Evolutionary conservation across 2,888 invertebrate species (phyloP).

Genomic region (Phyllotreta striolata): DNA sequence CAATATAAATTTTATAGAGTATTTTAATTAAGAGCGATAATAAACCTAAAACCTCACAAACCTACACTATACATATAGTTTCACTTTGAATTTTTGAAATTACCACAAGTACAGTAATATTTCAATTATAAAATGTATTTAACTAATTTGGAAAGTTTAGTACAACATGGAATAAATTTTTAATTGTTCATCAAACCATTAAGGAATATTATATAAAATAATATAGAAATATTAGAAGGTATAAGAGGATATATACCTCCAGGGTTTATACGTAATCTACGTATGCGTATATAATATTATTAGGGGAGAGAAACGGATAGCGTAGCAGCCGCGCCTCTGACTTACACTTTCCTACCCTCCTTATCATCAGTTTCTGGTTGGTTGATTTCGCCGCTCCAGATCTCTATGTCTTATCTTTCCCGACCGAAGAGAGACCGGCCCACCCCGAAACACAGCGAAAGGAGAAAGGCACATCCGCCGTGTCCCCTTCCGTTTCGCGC

Average conservation of each 20-base stretch:
- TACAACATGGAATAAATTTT: no score
- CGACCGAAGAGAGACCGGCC: conserved; percentile 39
- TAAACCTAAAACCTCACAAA: no score
- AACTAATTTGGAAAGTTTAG: background rate
- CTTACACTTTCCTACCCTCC: conserved; percentile 56
- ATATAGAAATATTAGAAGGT: background rate
- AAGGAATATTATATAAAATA: background rate
- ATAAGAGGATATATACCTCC: no score
- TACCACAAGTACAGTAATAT: no score
- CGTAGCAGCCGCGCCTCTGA: conserved; percentile 42
- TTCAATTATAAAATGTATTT: background rate
- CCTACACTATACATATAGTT: no score
- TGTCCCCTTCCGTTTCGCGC: conserved; percentile 27
- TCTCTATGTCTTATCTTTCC: conserved; percentile 60
- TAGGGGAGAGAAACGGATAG: background rate
- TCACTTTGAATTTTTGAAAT: no score
- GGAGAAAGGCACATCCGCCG: conserved; percentile 39
- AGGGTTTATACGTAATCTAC: no score
- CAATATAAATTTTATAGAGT: no score
- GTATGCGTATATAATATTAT: no score
- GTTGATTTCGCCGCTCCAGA: conserved; percentile 60
- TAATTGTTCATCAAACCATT: background rate
- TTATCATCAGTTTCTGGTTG: conserved; percentile 63
- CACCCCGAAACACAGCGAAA: conserved; percentile 39
- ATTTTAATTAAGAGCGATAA: no score